Evolutionary conservation across 2,888 invertebrate species (phyloP).

Genomic region (Morinoia aosen): DNA sequence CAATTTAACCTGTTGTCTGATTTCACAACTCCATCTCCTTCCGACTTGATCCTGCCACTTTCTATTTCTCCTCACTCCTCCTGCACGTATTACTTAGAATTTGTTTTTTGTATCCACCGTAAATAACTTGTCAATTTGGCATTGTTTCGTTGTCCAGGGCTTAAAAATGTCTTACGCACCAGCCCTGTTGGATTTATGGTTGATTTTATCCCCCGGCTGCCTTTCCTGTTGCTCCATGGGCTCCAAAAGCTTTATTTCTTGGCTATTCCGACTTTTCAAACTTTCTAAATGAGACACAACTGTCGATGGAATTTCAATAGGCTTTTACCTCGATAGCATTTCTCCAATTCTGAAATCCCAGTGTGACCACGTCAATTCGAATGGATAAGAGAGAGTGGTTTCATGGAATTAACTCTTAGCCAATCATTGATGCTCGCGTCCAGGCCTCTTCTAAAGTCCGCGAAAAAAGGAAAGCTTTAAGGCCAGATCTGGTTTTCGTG

Average conservation of each 20-base stretch:
- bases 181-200: not conserved
- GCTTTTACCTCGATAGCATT: not conserved
- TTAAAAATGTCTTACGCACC: not conserved
- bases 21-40: too few species aligned
- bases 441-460: not conserved
- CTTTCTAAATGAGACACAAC: not conserved
- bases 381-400: not conserved
- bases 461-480: not conserved
- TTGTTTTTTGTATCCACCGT: not conserved
- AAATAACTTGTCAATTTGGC: not conserved
- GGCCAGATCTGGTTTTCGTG: not conserved
- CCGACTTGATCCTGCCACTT: not conserved
- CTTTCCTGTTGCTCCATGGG: not conserved
- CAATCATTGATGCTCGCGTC: not conserved
- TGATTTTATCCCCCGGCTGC: not conserved
- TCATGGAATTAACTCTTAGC: not conserved
- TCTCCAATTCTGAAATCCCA: conserved; percentile 17
- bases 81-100: not conserved
- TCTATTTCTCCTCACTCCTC: not conserved
- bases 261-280: not conserved
- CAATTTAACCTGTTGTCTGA: not conserved
- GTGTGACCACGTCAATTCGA: not conserved
- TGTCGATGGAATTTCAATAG: conserved; percentile 12
- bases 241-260: not conserved
- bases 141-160: not conserved